Percentiles rank a stretch among this genome's conserved stretches.
Conservation (phyloP, 2,113 vertebrate species). For the Nycticorax nycticorax region DNA sequence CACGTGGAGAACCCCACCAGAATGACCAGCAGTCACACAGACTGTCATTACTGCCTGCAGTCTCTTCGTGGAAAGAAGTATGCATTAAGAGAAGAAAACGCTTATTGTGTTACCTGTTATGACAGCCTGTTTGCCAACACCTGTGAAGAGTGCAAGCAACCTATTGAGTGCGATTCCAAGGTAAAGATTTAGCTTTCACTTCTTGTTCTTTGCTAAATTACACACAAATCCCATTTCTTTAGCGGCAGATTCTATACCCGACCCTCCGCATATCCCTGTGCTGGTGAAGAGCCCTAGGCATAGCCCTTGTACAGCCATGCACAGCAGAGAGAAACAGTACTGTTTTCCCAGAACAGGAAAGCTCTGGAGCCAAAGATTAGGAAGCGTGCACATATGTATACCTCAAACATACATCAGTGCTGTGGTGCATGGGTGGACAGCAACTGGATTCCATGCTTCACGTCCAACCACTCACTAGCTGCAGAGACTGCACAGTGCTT, state of each 20-base stretch:
- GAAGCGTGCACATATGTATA: background rate
- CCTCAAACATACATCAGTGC: background rate
- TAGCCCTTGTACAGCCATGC: rapidly evolving
- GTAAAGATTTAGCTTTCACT: constrained; percentile 64
- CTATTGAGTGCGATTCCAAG: constrained; percentile 89
- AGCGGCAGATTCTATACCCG: background rate
- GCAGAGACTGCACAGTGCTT: background rate
- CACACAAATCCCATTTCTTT: background rate
- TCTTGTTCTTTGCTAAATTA: background rate
- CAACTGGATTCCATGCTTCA: background rate
- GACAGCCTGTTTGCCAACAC: constrained; percentile 88
- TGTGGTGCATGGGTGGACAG: background rate
- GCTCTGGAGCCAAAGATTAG: background rate
- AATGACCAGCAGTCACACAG: constrained; percentile 82
- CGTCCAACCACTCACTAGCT: background rate
- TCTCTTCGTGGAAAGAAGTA: constrained; percentile 91
- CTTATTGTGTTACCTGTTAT: constrained; percentile 90
- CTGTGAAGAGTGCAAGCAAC: constrained; percentile 86
- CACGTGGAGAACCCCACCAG: background rate
- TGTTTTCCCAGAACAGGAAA: background rate
- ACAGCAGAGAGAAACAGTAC: background rate
- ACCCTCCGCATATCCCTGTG: background rate
- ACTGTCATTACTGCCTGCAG: constrained; percentile 90
- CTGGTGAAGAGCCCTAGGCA: background rate
- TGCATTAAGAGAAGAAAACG: constrained; percentile 83